These are phyloP conservation scores for Sylvilagus floridanus DNA, from an alignment of 2,797 vertebrate species.

Conservation along the genomic window DNA sequence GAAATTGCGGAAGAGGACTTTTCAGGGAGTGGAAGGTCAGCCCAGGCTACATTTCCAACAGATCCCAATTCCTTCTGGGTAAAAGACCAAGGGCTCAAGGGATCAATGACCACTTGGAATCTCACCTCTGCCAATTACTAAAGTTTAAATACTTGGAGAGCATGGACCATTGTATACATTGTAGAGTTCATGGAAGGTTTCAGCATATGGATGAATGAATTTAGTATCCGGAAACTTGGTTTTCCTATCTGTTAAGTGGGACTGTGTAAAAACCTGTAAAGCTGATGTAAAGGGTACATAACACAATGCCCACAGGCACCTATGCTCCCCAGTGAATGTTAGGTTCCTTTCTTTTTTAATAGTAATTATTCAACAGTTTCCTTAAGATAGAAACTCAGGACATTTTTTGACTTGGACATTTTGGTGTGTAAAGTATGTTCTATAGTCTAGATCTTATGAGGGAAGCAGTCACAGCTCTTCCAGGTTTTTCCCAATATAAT, in stretches of 20 bases:
- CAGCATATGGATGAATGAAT: neutral
- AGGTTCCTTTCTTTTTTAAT: neutral
- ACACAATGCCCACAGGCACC: neutral
- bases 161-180: neutral
- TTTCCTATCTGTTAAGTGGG: neutral
- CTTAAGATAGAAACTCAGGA: constrained; percentile 11
- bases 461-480: neutral
- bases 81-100: constrained; percentile 3
- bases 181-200: neutral
- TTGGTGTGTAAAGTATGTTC: neutral
- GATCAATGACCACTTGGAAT: neutral
- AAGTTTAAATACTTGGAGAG: neutral
- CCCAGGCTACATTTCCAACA: neutral
- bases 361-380: neutral
- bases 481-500: neutral
- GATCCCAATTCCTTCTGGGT: neutral
- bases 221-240: neutral
- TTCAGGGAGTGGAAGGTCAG: neutral
- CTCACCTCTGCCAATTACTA: neutral
- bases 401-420: neutral
- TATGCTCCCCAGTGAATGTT: neutral
- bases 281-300: neutral
- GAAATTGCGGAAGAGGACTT: constrained; percentile 9
- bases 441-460: neutral
- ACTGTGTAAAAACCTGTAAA: neutral